phyloP scores from a whole-genome alignment of 1,140 invertebrate genomes.

The Brachionus plicatilis region DNA sequence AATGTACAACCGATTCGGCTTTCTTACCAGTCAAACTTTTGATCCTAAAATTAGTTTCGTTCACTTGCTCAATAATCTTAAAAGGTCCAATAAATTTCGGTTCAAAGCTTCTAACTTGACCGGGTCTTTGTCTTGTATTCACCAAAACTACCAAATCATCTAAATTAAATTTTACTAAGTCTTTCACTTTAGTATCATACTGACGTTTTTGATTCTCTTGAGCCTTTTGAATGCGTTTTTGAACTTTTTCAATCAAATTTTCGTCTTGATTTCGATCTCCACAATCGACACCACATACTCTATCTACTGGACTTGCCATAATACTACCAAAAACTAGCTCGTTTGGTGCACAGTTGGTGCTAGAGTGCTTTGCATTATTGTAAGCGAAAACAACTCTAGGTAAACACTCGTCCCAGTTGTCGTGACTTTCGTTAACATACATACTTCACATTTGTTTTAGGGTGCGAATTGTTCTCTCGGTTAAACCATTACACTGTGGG shows the following conservation, averaged over 20 bases:
- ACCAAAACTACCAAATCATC: not conserved
- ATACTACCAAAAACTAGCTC: not conserved
- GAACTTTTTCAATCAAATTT: not conserved
- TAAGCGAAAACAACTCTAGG: constrained; percentile 19
- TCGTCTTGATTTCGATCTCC: not conserved
- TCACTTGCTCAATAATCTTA: not conserved
- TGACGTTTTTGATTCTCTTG: constrained; percentile 1
- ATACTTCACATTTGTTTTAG: not conserved
- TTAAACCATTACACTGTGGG: constrained; percentile 47
- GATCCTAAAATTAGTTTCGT: not conserved
- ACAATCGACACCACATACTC: not conserved
- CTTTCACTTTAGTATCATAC: not conserved
- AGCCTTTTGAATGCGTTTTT: not conserved
- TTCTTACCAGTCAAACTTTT: not conserved
- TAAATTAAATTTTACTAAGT: not conserved
- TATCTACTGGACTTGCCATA: not conserved
- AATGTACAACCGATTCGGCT: not conserved
- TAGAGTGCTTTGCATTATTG: not conserved
- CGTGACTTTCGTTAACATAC: constrained; percentile 12
- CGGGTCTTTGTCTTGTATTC: not conserved
- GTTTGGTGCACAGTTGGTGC: not conserved
- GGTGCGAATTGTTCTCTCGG: constrained; percentile 45
- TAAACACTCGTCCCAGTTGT: constrained; percentile 31
- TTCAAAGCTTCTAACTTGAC: constrained; percentile 9
- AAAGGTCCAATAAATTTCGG: constrained; percentile 3